These are phyloP conservation scores for Stenichneumon culpator DNA, from an alignment of 2,888 invertebrate species.

Conservation along the genomic window DNA sequence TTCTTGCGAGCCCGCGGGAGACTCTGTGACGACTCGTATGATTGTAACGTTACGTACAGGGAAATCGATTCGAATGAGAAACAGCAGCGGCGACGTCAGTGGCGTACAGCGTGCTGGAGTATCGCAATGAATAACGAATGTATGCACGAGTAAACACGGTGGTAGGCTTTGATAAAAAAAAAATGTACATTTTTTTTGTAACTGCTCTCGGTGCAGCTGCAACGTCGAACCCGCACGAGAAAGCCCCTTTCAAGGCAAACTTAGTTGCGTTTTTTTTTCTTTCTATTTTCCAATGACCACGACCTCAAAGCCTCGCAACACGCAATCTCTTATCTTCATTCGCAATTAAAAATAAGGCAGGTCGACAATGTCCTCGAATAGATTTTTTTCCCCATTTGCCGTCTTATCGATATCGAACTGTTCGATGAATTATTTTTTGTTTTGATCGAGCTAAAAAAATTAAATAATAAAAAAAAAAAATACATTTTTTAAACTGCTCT, in stretches of 20 bases:
- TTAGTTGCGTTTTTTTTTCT: conserved; percentile 22
- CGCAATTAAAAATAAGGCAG: conserved; percentile 12
- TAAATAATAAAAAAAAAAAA: too few species aligned
- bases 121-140: conserved; percentile 48
- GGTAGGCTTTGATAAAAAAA: neutral
- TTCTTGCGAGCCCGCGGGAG: conserved; percentile 29
- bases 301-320: conserved; percentile 40
- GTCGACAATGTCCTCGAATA: neutral
- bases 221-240: neutral
- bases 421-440: too few species aligned
- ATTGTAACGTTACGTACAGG: conserved; percentile 64
- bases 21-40: conserved; percentile 33
- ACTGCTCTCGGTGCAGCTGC: neutral
- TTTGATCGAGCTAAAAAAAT: too few species aligned
- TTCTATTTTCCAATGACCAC: conserved; percentile 33
- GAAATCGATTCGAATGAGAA: conserved; percentile 66
- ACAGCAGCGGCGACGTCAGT: conserved; percentile 18
- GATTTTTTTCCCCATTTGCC: neutral
- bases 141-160: conserved; percentile 14
- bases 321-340: conserved; percentile 26
- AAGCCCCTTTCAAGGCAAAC: conserved; percentile 49
- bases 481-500: too few species aligned
- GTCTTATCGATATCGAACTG: neutral
- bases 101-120: conserved; percentile 9
- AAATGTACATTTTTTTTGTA: too few species aligned